Conservation (phyloP, 2,113 vertebrate genomes). For the Diphyllodes magnificus region DNA sequence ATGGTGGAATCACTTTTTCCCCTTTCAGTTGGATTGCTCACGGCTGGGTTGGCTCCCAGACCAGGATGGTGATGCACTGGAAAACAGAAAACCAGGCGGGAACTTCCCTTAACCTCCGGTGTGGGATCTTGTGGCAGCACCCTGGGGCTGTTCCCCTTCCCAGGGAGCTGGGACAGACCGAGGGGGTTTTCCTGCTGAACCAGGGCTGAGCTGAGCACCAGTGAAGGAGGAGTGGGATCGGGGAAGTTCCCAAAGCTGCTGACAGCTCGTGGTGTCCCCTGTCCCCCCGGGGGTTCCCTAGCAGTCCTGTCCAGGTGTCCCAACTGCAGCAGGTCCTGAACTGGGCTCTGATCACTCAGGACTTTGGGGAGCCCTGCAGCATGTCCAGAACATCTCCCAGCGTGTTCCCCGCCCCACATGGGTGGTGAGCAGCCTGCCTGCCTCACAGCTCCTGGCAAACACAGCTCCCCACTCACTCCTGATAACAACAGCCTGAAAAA, state of each 20-base stretch:
- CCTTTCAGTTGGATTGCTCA: background rate
- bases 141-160: background rate
- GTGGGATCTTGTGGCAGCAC: background rate
- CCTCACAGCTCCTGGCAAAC: background rate
- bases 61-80: background rate
- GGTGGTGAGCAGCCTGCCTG: background rate
- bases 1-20: background rate
- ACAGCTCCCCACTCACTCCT: background rate
- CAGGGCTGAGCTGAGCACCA: background rate
- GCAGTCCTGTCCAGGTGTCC: background rate
- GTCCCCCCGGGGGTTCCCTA: background rate
- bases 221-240: background rate
- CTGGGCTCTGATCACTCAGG: background rate
- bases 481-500: background rate
- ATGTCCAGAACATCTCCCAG: background rate
- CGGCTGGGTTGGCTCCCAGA: background rate
- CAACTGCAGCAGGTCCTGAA: background rate
- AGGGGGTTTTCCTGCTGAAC: background rate
- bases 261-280: background rate
- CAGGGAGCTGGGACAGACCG: background rate
- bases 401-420: fast-evolving
- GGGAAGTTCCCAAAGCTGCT: background rate
- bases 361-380: background rate
- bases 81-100: background rate
- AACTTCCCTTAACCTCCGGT: background rate